Conservation (phyloP, 2,888 invertebrate genomes). For the Galerucella calmariensis region DNA sequence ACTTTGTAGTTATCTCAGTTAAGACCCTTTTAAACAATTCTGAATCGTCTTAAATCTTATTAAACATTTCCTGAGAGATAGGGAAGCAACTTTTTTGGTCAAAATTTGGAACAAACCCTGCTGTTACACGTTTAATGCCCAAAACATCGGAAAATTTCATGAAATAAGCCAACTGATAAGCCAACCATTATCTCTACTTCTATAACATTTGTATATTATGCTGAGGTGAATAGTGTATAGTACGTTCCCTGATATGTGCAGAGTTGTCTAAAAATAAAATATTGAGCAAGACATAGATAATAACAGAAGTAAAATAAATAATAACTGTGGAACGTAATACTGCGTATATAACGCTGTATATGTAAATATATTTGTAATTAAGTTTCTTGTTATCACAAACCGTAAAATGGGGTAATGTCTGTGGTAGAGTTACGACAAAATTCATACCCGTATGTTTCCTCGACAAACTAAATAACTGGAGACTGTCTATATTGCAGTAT, state of each 20-base stretch:
- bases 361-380: slow-evolving; percentile 41
- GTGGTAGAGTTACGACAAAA: slow-evolving; percentile 34
- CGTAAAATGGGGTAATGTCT: slow-evolving; percentile 37
- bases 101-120: no score
- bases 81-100: no score
- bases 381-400: slow-evolving; percentile 39
- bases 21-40: no score
- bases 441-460: slow-evolving; percentile 35
- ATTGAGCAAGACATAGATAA: slow-evolving; percentile 33
- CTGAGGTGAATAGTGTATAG: no score
- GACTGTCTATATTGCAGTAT: slow-evolving; percentile 38
- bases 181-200: no score
- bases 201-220: no score
- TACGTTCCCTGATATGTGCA: neutral
- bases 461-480: slow-evolving; percentile 36
- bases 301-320: slow-evolving; percentile 33
- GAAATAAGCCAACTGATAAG: no score
- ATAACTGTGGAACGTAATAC: slow-evolving; percentile 30
- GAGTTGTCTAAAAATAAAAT: slow-evolving; percentile 20
- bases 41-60: no score
- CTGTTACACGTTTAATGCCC: no score
- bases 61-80: no score
- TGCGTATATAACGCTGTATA: slow-evolving; percentile 24
- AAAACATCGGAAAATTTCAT: no score
- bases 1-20: no score